Conservation (phyloP, 37 sponge, comb jelly and placozoan genomes). For the Ephydatia muelleri region DNA sequence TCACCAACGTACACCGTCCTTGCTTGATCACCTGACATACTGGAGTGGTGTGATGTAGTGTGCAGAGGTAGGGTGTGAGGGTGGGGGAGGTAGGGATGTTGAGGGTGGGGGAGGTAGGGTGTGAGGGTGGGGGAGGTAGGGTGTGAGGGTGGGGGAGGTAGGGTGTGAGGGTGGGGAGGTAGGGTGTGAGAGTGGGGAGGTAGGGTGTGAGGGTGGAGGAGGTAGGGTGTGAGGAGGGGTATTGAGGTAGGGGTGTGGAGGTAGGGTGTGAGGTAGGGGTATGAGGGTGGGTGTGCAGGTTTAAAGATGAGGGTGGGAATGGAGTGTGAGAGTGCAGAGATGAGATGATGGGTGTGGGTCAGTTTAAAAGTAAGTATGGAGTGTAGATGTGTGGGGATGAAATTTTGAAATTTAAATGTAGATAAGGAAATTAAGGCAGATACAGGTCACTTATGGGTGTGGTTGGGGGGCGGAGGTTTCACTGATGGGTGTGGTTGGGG, state of each 20-base stretch:
- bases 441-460: background rate
- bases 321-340: background rate
- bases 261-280: background rate
- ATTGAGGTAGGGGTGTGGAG: background rate
- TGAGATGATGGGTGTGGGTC: background rate
- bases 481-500: background rate
- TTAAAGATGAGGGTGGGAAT: background rate
- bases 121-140: background rate
- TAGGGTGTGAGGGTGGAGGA: background rate
- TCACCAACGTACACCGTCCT: constrained; percentile 96
- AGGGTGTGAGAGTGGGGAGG: background rate
- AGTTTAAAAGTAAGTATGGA: no score
- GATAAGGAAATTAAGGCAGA: background rate
- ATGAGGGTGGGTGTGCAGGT: background rate
- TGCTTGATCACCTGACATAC: constrained; percentile 91
- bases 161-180: background rate
- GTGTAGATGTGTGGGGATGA: background rate
- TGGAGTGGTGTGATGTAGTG: background rate
- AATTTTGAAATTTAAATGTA: background rate
- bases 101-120: background rate
- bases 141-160: background rate
- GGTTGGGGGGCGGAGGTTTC: background rate
- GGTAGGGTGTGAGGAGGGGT: background rate
- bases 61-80: background rate
- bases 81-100: background rate